Conservation (phyloP, 2,113 vertebrate species). For the Chroicocephalus ridibundus region DNA sequence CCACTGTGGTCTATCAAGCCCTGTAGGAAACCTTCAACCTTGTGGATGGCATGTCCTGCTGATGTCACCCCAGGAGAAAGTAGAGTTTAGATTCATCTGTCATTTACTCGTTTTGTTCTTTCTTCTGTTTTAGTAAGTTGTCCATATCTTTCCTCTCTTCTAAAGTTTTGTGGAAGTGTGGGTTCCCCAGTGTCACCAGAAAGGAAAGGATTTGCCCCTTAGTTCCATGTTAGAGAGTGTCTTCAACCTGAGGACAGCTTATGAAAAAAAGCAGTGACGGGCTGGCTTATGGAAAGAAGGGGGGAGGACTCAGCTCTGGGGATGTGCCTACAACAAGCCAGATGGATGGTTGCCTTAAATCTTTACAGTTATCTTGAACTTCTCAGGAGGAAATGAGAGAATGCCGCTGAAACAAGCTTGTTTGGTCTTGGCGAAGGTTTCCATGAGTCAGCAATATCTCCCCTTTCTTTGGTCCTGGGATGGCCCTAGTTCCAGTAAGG, state of each 20-base stretch:
- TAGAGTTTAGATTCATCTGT: not conserved
- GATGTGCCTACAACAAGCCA: not conserved
- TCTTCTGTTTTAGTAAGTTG: not conserved
- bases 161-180: accelerated
- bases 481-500: not conserved
- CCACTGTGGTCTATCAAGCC: not conserved
- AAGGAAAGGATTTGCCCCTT: not conserved
- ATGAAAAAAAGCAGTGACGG: not conserved
- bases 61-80: not conserved
- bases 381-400: not conserved
- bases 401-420: not conserved
- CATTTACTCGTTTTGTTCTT: not conserved
- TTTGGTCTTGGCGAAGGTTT: not conserved
- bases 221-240: accelerated
- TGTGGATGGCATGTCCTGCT: not conserved
- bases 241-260: not conserved
- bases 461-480: not conserved
- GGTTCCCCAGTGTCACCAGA: not conserved
- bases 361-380: not conserved
- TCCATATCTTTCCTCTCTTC: not conserved
- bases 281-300: not conserved
- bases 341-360: not conserved
- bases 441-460: not conserved
- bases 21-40: not conserved
- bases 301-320: not conserved